Base-by-base conservation (phyloP, 2,797 vertebrate species). In the Hypotaenidia philippensis region DNA sequence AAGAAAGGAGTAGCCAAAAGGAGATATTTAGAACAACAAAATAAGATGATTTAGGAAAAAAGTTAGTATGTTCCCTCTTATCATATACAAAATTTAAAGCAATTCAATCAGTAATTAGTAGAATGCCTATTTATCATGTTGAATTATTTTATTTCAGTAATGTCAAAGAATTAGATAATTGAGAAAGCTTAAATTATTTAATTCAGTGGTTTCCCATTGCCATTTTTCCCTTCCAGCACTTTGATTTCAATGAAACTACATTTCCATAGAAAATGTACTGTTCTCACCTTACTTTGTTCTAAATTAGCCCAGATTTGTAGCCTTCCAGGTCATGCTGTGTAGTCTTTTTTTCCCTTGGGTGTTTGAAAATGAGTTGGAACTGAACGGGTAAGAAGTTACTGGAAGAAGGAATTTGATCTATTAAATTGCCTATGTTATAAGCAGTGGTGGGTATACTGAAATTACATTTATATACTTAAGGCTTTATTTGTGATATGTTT, bases 311-410 rank as follows among this genome's bases (percentile, higher is more conserved):
- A 69, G 66, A 82, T 91, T 87, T 90, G 41, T 93, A 78, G 76
- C 79, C 47, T 94, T 86, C 75, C 32, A 86, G 79, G 76, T 93
- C 83, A 88, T 72, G 63, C 65, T 86, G 41, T 47, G 74, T 78
- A 90, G 87, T 63, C 57, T 81, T 94, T 88, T 44, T 53, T 95
- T 79, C 66, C 64, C 52, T 82, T 82, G 66, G 25, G 44, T 82
- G 44, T 95, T 92, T 94, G 77, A 94, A 95, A 96, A 90, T 79
- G 77, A 94, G 59, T 84, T 81, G 40, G 47, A 95, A 90, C 53
- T 53, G 69, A 87, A 94, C 83, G 53, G 61, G 80, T 78, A 71
- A 77, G 71, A 89, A 93, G 47, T 84, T 92, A 90, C 32, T 84
- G 83, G 44, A 93, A 70, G 65, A 72, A 88, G 32, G 45, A 89